Evolutionary conservation across 2,797 vertebrate genomes (phyloP).

Genomic region (Eulemur rubriventer): DNA sequence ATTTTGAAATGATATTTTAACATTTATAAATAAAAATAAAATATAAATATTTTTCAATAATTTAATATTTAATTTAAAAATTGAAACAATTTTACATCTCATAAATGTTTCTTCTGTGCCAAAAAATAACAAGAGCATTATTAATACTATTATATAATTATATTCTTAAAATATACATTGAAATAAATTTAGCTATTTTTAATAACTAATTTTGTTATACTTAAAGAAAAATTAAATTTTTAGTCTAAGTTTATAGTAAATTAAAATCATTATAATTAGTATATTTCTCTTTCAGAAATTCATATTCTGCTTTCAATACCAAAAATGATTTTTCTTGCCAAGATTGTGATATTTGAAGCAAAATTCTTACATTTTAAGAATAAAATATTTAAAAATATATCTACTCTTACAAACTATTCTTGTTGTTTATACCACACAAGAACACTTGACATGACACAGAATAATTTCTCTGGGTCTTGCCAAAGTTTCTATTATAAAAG

Average conservation of each 20-base stretch:
- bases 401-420: not conserved
- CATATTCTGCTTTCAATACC: not conserved
- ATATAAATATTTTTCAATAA: constrained; percentile 28
- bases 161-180: not conserved
- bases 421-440: constrained; percentile 35
- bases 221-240: not conserved
- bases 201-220: not conserved
- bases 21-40: not conserved
- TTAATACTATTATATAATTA: not conserved
- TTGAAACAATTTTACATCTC: not conserved
- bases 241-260: not conserved
- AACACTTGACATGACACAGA: constrained; percentile 43
- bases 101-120: not conserved
- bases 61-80: constrained; percentile 25
- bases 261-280: constrained; percentile 5
- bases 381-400: not conserved
- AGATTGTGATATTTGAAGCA: constrained; percentile 3
- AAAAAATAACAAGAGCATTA: constrained; percentile 28
- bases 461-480: constrained; percentile 57
- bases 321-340: constrained; percentile 30
- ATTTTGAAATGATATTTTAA: not conserved
- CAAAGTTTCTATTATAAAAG: constrained; percentile 72
- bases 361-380: constrained; percentile 34
- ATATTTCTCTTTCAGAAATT: constrained; percentile 16
- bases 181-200: constrained; percentile 20